Conservation (phyloP, 64 coral and sea anemone species). For the Platygyra sinensis region DNA sequence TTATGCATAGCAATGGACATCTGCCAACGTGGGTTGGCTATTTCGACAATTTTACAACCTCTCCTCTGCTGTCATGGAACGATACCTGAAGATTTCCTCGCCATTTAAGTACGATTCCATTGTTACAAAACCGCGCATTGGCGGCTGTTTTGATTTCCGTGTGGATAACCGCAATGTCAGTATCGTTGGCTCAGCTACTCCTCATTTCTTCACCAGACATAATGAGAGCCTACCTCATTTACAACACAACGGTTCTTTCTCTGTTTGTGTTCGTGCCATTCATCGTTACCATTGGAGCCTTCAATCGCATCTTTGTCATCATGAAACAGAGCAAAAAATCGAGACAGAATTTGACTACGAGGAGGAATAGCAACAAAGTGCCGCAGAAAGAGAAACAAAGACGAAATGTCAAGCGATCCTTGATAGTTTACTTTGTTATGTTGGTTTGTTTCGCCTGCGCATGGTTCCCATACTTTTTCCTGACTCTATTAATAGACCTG, state of each 20-base stretch:
- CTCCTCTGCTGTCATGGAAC: constrained; percentile 2
- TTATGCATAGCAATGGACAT: constrained; percentile 54
- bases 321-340: constrained; percentile 10
- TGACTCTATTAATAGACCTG: constrained; percentile 39
- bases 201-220: neutral
- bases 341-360: neutral
- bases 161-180: constrained; percentile 22
- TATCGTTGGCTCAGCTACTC: constrained; percentile 11
- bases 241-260: constrained; percentile 7
- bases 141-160: neutral
- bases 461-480: constrained; percentile 61
- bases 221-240: neutral
- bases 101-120: constrained; percentile 22
- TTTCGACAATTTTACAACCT: constrained; percentile 61
- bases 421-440: constrained; percentile 33
- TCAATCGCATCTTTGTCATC: constrained; percentile 7
- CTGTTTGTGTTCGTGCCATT: constrained; percentile 42
- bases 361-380: no score
- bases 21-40: constrained; percentile 49
- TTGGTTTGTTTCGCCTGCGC: constrained; percentile 18
- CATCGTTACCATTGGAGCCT: constrained; percentile 16
- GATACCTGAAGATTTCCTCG: constrained; percentile 37
- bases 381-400: neutral
- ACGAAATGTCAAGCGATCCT: neutral
- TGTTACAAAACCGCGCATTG: constrained; percentile 16